A percentile compares a stretch with the other conserved stretches of the same genome.
phyloP scores from a whole-genome alignment of 2,888 invertebrate genomes.

The Rhagonycha fulva region DNA sequence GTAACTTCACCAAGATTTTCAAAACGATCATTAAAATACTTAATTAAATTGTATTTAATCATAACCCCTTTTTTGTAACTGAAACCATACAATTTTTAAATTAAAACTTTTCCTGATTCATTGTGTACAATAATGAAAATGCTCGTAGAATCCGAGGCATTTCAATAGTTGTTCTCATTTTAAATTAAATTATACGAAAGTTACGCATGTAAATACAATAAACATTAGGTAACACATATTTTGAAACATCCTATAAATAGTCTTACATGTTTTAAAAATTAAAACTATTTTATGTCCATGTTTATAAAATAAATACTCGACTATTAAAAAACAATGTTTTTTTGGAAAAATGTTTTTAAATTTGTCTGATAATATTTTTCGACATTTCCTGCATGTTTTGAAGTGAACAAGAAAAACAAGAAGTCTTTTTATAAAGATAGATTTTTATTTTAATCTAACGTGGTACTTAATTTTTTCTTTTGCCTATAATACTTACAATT shows the following conservation, averaged over 20 bases:
- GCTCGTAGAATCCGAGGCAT: neutral
- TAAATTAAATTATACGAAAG: neutral
- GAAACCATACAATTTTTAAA: neutral
- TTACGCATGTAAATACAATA: neutral
- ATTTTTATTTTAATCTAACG: neutral
- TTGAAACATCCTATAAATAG: neutral
- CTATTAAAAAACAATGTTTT: neutral
- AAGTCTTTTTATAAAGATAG: neutral
- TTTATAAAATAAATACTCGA: neutral
- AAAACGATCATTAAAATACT: neutral
- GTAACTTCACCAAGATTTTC: neutral
- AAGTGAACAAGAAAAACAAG: neutral
- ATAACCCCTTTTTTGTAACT: neutral
- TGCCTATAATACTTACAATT: neutral
- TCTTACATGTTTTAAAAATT: slow-evolving; percentile 1
- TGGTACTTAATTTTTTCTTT: neutral
- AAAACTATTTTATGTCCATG: neutral
- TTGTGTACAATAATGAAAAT: neutral
- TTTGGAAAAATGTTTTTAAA: neutral
- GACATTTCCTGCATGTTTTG: neutral
- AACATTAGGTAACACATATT: neutral
- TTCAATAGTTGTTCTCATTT: neutral
- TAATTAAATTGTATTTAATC: neutral
- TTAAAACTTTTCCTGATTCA: neutral
- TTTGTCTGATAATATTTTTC: neutral